These are phyloP conservation scores for Emydoidea blandingii DNA, from an alignment of 2,797 vertebrate genomes.

Conservation along the genomic window DNA sequence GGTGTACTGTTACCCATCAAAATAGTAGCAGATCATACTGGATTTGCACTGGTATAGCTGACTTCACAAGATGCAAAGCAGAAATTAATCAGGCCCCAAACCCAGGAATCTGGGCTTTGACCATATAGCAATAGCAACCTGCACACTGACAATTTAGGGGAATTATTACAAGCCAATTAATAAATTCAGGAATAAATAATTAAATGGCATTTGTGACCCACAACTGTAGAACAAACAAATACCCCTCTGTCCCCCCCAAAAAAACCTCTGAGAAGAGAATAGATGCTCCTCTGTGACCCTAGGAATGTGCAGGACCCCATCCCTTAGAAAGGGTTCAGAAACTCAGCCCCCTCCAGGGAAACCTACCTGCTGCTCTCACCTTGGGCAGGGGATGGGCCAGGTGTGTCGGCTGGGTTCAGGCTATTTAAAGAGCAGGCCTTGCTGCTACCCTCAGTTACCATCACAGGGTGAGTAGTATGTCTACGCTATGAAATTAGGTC, in stretches of 20 bases:
- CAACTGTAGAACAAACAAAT: background rate
- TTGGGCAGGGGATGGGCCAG: rapidly evolving
- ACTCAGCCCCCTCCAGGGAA: rapidly evolving
- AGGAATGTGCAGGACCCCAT: background rate
- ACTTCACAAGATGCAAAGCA: background rate
- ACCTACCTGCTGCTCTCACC: background rate
- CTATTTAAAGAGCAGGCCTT: background rate
- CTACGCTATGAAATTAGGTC: too few relatives aligned
- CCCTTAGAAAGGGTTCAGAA: background rate
- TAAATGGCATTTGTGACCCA: background rate
- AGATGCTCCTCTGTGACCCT: background rate
- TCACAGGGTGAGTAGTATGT: too few relatives aligned
- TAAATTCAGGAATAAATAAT: background rate
- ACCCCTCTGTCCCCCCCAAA: background rate
- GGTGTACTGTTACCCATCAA: background rate
- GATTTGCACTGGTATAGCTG: background rate
- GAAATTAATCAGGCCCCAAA: background rate
- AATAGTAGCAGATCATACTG: background rate
- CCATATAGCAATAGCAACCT: background rate
- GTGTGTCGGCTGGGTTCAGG: background rate
- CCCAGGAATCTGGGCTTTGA: rapidly evolving
- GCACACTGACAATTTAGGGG: background rate
- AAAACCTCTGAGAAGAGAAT: background rate
- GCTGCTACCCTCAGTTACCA: too few relatives aligned
- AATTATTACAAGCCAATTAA: background rate